Evolutionary conservation across 2,113 vertebrate species (phyloP), one percentile per base, ranked within the genome.

Genomic region (Anas platyrhynchos): DNA sequence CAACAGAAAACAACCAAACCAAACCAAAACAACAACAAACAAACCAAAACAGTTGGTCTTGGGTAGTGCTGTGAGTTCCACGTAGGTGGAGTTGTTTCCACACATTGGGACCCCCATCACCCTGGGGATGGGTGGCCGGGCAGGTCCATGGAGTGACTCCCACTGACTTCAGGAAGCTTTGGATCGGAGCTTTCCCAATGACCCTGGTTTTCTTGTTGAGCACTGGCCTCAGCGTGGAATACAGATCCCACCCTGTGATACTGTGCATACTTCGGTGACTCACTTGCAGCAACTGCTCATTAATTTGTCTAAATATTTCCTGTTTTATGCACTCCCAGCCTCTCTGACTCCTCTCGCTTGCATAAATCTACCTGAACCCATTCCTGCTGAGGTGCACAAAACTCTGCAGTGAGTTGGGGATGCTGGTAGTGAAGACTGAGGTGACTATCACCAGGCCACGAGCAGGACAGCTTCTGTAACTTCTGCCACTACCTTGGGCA

Each of bases 51-150:
- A 48, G 3, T 8, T 56, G 34, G 11, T 72, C 59, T 34, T 65
- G 58, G 18, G 36, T 63, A 18, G 31, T 91, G n/a, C 17, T 22
- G 11, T 3, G 48, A 61, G 32, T 11, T 84, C 12, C 16, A 7
- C 16, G n/a, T 56, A 86, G 41, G 16, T 66, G 36, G 4, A 62
- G 27, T 4, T 59, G 4, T 34, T 68, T 41, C 68, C 52, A 16
- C 3, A 3, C 48, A 3, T 0, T 44, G 44, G 20, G 13, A 91
- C 5, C 22, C 12, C 12, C 1, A 21, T 66, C 0, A 1, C 5
- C 18, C 22, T n/a, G 38, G 63, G 10, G 13, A 2, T 38, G 3
- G 2, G 1, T 8, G 48, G 38, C 5, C 59, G 22, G 46, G 43
- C 15, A 59, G 50, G 18, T 52, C 17, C 26, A 2, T 74, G 27